Evolutionary conservation across 2,797 vertebrate genomes (phyloP), one percentile per base, ranked within the genome.

Genomic region (Lithobates pipiens): DNA sequence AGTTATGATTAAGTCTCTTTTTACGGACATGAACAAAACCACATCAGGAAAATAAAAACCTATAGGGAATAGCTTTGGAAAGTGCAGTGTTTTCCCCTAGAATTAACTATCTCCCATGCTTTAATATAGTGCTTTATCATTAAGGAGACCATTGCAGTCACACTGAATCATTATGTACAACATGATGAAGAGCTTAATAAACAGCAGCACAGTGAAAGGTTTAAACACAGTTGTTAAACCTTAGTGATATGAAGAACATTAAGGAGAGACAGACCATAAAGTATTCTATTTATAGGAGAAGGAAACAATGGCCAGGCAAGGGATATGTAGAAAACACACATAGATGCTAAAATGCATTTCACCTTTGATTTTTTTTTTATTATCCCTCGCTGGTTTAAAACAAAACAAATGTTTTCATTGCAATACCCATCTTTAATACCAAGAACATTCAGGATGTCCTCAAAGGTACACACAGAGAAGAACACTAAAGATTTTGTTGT

Each of bases 161-260:
- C 57, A 69, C 21, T 32, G 77, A 69, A 42, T 44, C 63, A 80
- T 80, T 69, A 69, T 32, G 13, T 69, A 69, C 13, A 80, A 44
- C 29, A 80, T 80, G 65, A 80, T 80, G 42, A 50, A 80, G 77
- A 46, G 63, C 65, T 46, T 70, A 67, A 80, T 44, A 80, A 69
- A 80, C 71, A 44, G 68, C 68, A 36, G 68, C n/a, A 39, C 10
- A 18, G 25, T 10, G 25, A 65, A 70, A 36, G 36, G 25, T 69
- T 79, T 79, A 79, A 68, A 23, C 39, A 16, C 42, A 36, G 63
- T 36, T 80, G 36, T 80, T 69, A 80, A 70, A 70, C 39, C 65
- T 50, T 65, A 80, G 23, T 69, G 67, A 80, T 68, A 69, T 46
- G 65, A 39, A 5, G 42, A 61, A 67, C 63, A 69, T 50, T 79